Conservation (phyloP, 2,797 vertebrate species). For the Hydrophis major region DNA sequence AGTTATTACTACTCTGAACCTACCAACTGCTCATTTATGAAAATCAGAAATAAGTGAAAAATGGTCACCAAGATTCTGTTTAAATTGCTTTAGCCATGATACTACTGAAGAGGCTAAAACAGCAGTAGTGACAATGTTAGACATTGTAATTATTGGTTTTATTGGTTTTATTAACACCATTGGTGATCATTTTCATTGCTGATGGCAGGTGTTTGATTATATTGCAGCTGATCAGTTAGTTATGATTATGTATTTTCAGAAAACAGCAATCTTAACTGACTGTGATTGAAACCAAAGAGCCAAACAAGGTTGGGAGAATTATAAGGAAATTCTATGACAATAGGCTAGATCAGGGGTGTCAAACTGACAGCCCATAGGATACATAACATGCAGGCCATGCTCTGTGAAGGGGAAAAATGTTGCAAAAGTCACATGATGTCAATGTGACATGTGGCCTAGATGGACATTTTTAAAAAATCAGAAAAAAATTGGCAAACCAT, state of each 20-base stretch:
- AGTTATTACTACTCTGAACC: background rate
- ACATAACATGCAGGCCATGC: too few relatives aligned
- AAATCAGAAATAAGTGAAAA: background rate
- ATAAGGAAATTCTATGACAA: background rate
- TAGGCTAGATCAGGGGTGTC: background rate
- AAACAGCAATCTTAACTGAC: background rate
- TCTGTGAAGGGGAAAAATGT: too few relatives aligned
- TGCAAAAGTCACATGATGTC: too few relatives aligned
- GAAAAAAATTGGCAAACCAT: background rate
- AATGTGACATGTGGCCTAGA: background rate
- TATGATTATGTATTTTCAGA: background rate
- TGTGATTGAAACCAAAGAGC: background rate
- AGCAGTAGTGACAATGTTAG: background rate
- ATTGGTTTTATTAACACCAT: background rate
- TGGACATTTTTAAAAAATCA: background rate
- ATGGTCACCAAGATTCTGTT: background rate
- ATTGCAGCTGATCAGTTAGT: background rate
- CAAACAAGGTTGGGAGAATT: background rate
- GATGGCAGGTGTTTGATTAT: background rate
- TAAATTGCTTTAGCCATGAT: background rate
- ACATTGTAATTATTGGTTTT: background rate
- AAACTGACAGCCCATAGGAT: too few relatives aligned
- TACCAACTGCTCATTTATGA: background rate
- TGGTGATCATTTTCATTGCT: background rate
- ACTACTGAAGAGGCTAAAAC: background rate